These are phyloP conservation scores for Apomyelois bistriatella DNA, from an alignment of 2,888 invertebrate genomes.

Conservation along the genomic window DNA sequence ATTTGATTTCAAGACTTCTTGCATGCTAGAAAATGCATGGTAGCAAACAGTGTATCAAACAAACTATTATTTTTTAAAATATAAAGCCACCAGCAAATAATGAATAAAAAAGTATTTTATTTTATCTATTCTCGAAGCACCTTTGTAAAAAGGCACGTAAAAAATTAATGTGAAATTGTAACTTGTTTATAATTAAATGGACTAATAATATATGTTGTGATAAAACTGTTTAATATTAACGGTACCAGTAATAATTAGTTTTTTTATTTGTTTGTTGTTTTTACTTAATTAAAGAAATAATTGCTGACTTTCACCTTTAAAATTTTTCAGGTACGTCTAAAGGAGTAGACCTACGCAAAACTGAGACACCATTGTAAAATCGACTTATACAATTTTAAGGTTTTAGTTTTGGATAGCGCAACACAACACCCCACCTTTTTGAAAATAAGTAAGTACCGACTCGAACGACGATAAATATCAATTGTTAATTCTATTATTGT, in stretches of 20 bases:
- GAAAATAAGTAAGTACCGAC: slow-evolving; percentile 13
- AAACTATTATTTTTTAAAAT: too few species aligned
- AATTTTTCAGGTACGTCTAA: slow-evolving; percentile 68
- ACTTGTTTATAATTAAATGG: slow-evolving; percentile 17
- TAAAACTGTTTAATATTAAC: slow-evolving; percentile 29
- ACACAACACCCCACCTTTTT: slow-evolving; percentile 13
- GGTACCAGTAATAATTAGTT: slow-evolving; percentile 53
- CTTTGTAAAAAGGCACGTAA: slow-evolving; percentile 12
- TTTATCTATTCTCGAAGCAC: background rate
- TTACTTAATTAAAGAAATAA: slow-evolving; percentile 8
- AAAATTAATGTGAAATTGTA: too few species aligned
- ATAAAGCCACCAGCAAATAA: too few species aligned
- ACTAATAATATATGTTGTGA: background rate
- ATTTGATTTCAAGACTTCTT: too few species aligned
- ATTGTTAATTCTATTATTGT: background rate
- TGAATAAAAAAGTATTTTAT: too few species aligned
- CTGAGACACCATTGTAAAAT: slow-evolving; percentile 13
- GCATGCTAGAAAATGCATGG: too few species aligned
- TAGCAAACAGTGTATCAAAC: too few species aligned
- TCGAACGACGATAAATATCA: background rate
- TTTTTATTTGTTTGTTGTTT: slow-evolving; percentile 17
- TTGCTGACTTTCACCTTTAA: slow-evolving; percentile 18
- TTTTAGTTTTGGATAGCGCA: slow-evolving; percentile 6
- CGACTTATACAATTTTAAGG: slow-evolving; percentile 15
- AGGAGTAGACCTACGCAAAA: slow-evolving; percentile 14